Conservation (phyloP, 2,888 invertebrate genomes). For the Rhagium mordax region DNA sequence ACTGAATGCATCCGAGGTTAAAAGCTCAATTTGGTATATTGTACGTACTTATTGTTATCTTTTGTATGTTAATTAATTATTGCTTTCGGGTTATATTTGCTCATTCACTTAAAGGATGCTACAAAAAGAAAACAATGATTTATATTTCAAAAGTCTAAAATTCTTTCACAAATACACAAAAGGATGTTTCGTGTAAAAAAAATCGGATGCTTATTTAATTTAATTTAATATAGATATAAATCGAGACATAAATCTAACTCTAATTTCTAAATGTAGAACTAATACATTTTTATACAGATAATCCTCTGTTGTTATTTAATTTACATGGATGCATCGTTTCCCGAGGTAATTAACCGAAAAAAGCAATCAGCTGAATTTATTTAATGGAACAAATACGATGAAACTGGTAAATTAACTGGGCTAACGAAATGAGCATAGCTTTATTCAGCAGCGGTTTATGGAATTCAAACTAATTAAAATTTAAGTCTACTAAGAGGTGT, state of each 20-base stretch:
- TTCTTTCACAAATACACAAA: no score
- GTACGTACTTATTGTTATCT: neutral
- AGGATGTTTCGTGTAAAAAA: no score
- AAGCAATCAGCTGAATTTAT: neutral
- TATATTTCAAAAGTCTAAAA: no score
- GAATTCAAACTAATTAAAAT: no score
- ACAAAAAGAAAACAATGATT: neutral
- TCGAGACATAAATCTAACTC: no score
- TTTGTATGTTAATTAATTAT: neutral
- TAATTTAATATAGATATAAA: no score
- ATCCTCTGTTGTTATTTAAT: neutral
- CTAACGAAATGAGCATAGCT: neutral
- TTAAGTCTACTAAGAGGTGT: no score
- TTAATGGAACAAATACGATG: neutral
- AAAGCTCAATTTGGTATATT: neutral
- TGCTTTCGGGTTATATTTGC: neutral
- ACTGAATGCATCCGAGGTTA: neutral
- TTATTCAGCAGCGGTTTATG: neutral
- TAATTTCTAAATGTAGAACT: no score
- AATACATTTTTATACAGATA: neutral
- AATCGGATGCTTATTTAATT: no score
- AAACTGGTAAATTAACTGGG: neutral
- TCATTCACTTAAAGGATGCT: neutral
- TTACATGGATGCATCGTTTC: neutral
- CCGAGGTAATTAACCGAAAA: neutral